These are phyloP conservation scores for Ichneumoninae sp. DNA, from an alignment of 2,888 invertebrate genomes.

Conservation along the genomic window DNA sequence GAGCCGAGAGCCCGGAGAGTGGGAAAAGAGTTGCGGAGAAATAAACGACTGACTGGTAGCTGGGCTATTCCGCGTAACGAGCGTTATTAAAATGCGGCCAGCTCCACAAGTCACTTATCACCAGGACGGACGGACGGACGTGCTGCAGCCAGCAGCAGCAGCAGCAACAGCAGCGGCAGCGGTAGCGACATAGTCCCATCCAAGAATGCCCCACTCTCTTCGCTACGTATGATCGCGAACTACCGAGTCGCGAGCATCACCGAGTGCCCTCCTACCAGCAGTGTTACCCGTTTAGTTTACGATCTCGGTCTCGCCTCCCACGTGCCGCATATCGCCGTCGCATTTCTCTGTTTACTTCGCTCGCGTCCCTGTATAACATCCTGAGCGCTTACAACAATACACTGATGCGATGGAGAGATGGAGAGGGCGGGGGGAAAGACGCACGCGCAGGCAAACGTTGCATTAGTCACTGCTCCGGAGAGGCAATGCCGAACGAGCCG, in stretches of 20 bases:
- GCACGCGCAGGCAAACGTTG: slow-evolving; percentile 43
- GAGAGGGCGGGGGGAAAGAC: not conserved
- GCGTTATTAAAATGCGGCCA: slow-evolving; percentile 78
- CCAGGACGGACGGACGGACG: slow-evolving; percentile 68
- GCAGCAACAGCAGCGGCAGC: slow-evolving; percentile 34
- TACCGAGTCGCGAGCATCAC: slow-evolving; percentile 47
- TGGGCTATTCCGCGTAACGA: slow-evolving; percentile 73
- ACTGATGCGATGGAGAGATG: not conserved
- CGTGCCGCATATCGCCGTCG: slow-evolving; percentile 14
- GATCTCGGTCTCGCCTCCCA: slow-evolving; percentile 7
- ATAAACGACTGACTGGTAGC: slow-evolving; percentile 66
- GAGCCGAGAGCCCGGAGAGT: slow-evolving; percentile 17
- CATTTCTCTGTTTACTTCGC: slow-evolving; percentile 29
- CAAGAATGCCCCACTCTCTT: slow-evolving; percentile 61
- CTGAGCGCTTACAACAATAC: slow-evolving; percentile 15
- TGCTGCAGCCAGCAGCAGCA: slow-evolving; percentile 69
- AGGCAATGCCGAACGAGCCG: not conserved
- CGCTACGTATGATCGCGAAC: slow-evolving; percentile 44
- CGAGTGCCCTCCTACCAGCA: slow-evolving; percentile 45
- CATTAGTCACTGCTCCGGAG: slow-evolving; percentile 44
- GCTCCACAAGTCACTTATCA: slow-evolving; percentile 77
- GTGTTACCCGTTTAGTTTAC: slow-evolving; percentile 9
- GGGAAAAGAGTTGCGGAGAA: slow-evolving; percentile 35
- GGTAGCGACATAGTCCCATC: slow-evolving; percentile 49
- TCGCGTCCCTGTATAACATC: slow-evolving; percentile 27